These are phyloP conservation scores for Sarcophaga carnaria DNA, from an alignment of 2,888 invertebrate genomes.

Conservation along the genomic window DNA sequence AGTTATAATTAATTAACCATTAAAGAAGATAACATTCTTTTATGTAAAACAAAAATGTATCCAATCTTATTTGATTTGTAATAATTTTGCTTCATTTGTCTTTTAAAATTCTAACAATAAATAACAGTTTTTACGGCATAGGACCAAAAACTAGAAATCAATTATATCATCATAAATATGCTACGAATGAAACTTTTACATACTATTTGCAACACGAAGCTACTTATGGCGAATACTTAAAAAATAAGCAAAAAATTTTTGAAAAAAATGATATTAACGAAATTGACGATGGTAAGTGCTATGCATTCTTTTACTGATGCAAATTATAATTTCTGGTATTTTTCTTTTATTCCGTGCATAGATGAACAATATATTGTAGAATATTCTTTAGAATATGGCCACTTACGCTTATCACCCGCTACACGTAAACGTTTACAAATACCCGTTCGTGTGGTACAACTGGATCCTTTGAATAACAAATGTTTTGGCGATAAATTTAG, in stretches of 20 bases:
- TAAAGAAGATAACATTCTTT: no score
- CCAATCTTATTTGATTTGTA: no score
- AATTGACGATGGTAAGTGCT: constrained; percentile 49
- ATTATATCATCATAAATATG: constrained; percentile 73
- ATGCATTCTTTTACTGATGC: neutral
- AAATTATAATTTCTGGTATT: neutral
- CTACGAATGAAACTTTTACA: constrained; percentile 75
- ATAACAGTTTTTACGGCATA: constrained; percentile 76
- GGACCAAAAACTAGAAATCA: constrained; percentile 78
- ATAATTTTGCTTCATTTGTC: neutral
- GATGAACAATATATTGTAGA: constrained; percentile 98
- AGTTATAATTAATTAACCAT: constrained; percentile 35
- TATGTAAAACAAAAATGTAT: neutral
- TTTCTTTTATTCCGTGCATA: constrained; percentile 71
- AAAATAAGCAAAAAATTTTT: constrained; percentile 62
- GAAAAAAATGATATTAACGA: constrained; percentile 46
- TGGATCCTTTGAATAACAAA: constrained; percentile 93
- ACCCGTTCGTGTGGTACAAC: constrained; percentile 92
- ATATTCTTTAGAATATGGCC: constrained; percentile 98
- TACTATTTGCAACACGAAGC: constrained; percentile 74
- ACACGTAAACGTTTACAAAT: constrained; percentile 94
- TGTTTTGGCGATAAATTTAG: constrained; percentile 98
- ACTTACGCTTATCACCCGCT: constrained; percentile 93
- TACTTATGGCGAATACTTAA: constrained; percentile 67
- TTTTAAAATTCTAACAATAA: constrained; percentile 1